These are phyloP conservation scores for Cottus gobio DNA, from an alignment of 2,113 vertebrate species.

Conservation along the genomic window DNA sequence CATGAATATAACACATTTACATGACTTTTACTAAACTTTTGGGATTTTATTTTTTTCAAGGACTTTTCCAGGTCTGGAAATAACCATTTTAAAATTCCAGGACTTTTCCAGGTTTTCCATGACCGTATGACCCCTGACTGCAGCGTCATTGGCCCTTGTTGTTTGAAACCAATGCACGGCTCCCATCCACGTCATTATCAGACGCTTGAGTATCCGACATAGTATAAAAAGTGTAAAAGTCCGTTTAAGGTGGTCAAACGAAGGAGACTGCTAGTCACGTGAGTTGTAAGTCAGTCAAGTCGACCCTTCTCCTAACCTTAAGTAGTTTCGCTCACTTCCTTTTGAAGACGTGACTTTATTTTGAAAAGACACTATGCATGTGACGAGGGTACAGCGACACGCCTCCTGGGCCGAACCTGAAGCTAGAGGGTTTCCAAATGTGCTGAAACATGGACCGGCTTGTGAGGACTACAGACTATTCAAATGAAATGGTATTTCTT, in stretches of 20 bases:
- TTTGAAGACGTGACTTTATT: not conserved
- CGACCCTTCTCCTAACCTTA: not conserved
- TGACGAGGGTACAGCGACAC: not conserved
- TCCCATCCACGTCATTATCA: not conserved
- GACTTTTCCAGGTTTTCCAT: too few species aligned
- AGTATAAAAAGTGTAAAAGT: not conserved
- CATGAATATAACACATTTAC: too few species aligned
- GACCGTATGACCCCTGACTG: too few species aligned
- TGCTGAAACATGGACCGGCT: not conserved
- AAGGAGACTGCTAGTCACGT: not conserved
- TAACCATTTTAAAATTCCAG: too few species aligned
- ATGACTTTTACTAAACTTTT: too few species aligned
- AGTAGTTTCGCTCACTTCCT: not conserved
- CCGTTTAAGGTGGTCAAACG: not conserved
- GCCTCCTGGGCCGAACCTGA: not conserved
- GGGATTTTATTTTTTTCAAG: too few species aligned
- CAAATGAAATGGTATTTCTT: constrained; percentile 1
- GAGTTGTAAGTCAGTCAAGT: not conserved
- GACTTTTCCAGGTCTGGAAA: too few species aligned
- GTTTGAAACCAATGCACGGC: not conserved
- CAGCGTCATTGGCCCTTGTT: not conserved
- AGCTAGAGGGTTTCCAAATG: not conserved
- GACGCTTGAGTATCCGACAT: not conserved
- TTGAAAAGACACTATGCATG: not conserved
- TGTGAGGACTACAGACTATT: not conserved